Percentiles rank a stretch among this genome's conserved stretches.
Evolutionary conservation across 2,888 invertebrate species (phyloP).

Genomic region (Cryptus viduatorius): DNA sequence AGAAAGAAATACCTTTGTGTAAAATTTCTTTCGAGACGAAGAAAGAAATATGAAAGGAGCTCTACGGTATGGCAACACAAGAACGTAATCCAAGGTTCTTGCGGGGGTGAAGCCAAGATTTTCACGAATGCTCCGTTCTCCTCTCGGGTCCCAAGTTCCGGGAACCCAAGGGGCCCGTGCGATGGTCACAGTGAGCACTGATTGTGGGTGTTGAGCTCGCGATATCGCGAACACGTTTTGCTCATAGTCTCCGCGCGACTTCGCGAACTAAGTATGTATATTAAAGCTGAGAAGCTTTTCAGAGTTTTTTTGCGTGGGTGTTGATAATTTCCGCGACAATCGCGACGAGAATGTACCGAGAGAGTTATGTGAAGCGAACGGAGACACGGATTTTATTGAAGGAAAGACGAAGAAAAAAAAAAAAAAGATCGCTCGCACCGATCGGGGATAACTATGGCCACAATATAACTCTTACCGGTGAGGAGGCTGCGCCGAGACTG

Average conservation of each 20-base stretch:
- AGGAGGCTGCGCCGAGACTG: conserved; percentile 81
- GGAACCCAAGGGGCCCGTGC: neutral
- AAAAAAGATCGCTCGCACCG: conserved; percentile 4
- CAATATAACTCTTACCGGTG: conserved; percentile 68
- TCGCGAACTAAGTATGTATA: neutral
- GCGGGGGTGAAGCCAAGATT: conserved; percentile 12
- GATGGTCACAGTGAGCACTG: conserved; percentile 41
- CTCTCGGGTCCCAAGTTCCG: conserved; percentile 1
- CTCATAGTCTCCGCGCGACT: conserved; percentile 43
- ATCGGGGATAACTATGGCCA: neutral
- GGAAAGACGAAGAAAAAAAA: too few relatives aligned
- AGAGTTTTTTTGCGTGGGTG: neutral
- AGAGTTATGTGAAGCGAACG: neutral
- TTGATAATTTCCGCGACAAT: neutral
- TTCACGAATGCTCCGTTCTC: conserved; percentile 13
- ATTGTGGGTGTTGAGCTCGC: conserved; percentile 38
- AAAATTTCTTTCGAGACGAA: neutral
- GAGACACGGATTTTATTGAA: conserved; percentile 20
- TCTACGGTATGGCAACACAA: neutral
- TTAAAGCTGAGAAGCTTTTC: neutral
- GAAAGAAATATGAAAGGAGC: neutral
- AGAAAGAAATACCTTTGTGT: conserved; percentile 8
- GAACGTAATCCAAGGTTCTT: conserved; percentile 16
- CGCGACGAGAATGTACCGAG: neutral
- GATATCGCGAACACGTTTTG: conserved; percentile 24